Base-by-base conservation (phyloP, 2,888 invertebrate species). In the Mongoloraphidia duomilia region DNA sequence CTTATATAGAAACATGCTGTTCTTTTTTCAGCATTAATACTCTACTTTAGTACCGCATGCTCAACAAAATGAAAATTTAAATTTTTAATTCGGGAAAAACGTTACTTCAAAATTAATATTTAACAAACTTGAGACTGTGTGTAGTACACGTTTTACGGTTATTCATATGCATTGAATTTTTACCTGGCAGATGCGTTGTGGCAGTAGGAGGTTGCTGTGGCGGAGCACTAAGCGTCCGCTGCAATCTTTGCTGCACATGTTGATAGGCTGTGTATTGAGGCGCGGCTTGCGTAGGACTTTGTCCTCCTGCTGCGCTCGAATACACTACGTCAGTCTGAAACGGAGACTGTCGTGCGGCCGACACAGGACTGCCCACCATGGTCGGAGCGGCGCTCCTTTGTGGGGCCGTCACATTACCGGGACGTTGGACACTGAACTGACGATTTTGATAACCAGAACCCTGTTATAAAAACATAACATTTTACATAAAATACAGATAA, bases 171-270 rank as follows among this genome's bases (percentile, higher is more conserved):
- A 6, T 26, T 26, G 26, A 26, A 37, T 43, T 35, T 37, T 60
- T 71, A 77, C 77, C 77, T 72, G 76, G 74, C 65, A 77, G 65
- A 62, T 76, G 76, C 52, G 75, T 73, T 47, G 75, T 75, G 53
- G 75, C 73, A 49, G 71, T 69, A 41, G 69, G 68, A 42, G 26
- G 26, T 26, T 26, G 26, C 26, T 26, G 26, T 5, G 42, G 26
- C 37, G 68, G 67, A 49, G 74, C 74, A 60, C 76, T 75, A 51
- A 76, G 71, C 44, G 75, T 67, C 59, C 79, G 70, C 60, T 77
- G 77, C 58, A 79, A 65, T 60, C 79, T 72, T 65, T 77, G 70
- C 59, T 72, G 72, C 10, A 47, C 34, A 38, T 52, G 64, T 54
- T 57, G 61, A 52, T 56, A 66, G 58, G 65, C 65, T 58, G 69